A percentile compares a stretch with the other conserved stretches of the same genome.
Evolutionary conservation across 1,140 invertebrate genomes (phyloP).

Genomic region (Pseudachorutes palmiensis): DNA sequence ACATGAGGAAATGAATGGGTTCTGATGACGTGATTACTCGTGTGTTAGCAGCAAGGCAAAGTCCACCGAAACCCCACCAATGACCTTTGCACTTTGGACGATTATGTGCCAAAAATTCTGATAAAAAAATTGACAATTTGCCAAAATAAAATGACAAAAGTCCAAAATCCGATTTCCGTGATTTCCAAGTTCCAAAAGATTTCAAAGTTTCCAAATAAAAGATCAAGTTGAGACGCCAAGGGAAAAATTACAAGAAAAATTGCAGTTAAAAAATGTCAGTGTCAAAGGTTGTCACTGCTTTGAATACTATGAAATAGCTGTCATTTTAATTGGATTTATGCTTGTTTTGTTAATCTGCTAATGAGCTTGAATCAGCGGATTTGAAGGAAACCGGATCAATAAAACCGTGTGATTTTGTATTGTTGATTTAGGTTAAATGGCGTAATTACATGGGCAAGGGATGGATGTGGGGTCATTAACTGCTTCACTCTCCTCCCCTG

Average conservation of each 20-base stretch:
- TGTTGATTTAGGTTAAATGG: neutral
- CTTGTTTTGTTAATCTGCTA: neutral
- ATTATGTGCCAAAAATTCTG: neutral
- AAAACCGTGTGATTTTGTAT: neutral
- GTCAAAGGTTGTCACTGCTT: too few species aligned
- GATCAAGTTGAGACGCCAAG: too few species aligned
- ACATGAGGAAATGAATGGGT: too few species aligned
- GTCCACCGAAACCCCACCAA: neutral
- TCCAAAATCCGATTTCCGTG: too few species aligned
- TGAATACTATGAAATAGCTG: too few species aligned
- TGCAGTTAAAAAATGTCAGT: too few species aligned
- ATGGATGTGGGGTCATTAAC: neutral
- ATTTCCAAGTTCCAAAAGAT: too few species aligned
- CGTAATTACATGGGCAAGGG: neutral
- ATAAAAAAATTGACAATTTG: neutral
- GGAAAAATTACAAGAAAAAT: too few species aligned
- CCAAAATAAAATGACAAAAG: conserved; percentile 2
- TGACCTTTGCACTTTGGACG: neutral
- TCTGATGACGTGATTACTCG: too few species aligned
- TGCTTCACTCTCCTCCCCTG: neutral
- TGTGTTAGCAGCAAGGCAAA: neutral
- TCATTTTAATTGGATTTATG: too few species aligned
- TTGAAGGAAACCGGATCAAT: neutral
- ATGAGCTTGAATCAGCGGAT: neutral
- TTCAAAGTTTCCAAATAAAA: too few species aligned